Conservation (phyloP, 1,140 invertebrate genomes). For the Hylyphantes graminicola region DNA sequence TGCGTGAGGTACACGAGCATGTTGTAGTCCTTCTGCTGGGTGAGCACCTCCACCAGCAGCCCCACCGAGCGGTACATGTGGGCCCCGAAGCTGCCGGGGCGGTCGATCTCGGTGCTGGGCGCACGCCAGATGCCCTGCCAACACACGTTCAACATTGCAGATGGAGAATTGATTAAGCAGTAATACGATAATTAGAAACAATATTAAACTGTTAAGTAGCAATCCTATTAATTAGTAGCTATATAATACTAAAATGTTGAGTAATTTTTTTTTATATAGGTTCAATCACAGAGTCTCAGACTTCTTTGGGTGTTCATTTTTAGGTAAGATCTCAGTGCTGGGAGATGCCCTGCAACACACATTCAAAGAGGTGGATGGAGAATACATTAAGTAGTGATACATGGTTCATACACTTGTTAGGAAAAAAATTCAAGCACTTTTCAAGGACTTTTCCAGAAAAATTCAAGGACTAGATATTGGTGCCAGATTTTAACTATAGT, state of each 20-base stretch:
- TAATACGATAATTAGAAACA: background rate
- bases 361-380: background rate
- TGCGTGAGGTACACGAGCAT: conserved; percentile 83
- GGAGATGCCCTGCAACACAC: conserved; percentile 81
- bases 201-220: no score
- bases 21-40: conserved; percentile 81
- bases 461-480: no score
- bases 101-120: conserved; percentile 87
- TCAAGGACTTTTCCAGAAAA: no score
- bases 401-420: no score
- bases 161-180: background rate
- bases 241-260: no score
- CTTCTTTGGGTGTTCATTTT: no score
- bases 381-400: no score
- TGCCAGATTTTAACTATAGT: no score
- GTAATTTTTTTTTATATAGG: no score
- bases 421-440: no score
- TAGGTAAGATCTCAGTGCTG: conserved; percentile 85
- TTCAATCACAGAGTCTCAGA: no score
- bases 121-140: conserved; percentile 89
- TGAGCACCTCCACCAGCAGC: conserved; percentile 83
- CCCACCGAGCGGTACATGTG: conserved; percentile 88
- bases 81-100: conserved; percentile 89
- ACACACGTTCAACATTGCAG: conserved; percentile 33
- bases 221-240: no score